Base-by-base conservation (phyloP, 2,797 vertebrate species). In the Esox masquinongy region DNA sequence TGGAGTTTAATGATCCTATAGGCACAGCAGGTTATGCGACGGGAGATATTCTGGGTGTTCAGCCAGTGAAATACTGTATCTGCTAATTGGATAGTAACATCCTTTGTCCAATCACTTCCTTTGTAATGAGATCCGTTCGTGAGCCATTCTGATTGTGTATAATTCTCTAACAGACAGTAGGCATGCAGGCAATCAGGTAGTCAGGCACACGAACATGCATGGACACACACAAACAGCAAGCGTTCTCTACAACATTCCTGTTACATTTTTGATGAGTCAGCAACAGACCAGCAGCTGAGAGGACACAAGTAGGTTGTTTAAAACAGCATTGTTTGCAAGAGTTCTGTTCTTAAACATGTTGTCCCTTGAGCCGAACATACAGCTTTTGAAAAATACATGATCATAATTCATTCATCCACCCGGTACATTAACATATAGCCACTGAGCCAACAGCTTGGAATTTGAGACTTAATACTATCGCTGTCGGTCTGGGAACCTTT, bases 381-480 rank as follows among this genome's bases (percentile, higher is more conserved):
- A 67, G 64, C 14, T 29, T 31, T 67, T 34, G 31, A 67, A 67
- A 31, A 29, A 66, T 34, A 67, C 29, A 67, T 34, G 64, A 67
- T 34, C 64, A 17, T 79, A 2, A 1, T 80, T 82, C 80, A 81
- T 78, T 81, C 80, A 80, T 82, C 81, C 81, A 67, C 61, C 19
- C 34, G 11, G 36, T 63, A 22, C 19, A 26, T 9, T 16, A 29
- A 81, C 66, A 84, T 80, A 80, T 79, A 75, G 75, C 80, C 17
- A 29, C 66, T 24, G 77, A 73, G 81, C 75, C 72, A 85, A 87
- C 69, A 77, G 39, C 22, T 56, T 69, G 68, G 80, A 80, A 77
- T 83, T 83, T 84, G 79, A 77, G 78, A 82, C 76, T 81, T 79
- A 85, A 77, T 85, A 71, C 64, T 79, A 80, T 88, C 79, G 77